Conservation (phyloP, 2,113 vertebrate species). For the Phylloscopus trochiloides region DNA sequence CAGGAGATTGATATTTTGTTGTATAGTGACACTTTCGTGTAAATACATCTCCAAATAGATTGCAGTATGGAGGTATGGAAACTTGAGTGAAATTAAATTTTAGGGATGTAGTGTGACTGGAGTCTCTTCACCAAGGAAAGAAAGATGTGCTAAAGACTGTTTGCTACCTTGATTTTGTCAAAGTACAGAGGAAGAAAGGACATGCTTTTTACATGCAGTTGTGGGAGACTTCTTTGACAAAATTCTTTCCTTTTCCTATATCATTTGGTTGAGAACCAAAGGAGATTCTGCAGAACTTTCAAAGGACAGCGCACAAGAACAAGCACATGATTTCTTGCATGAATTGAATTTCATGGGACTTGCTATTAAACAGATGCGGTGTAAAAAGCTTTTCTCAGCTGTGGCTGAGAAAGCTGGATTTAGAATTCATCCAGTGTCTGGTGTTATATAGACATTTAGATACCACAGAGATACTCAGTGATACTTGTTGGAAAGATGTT, state of each 20-base stretch:
- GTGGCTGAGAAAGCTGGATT: background rate
- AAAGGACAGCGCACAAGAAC: background rate
- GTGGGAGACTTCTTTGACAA: background rate
- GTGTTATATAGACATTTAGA: background rate
- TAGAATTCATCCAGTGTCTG: background rate
- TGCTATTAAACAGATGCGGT: background rate
- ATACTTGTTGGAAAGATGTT: background rate
- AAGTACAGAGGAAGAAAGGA: background rate
- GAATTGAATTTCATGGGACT: background rate
- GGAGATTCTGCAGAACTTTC: background rate
- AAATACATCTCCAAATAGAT: background rate
- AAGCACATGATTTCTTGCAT: background rate
- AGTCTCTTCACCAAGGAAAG: background rate
- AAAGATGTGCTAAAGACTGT: background rate
- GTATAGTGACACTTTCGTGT: background rate
- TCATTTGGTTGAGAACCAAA: background rate
- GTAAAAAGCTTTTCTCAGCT: background rate
- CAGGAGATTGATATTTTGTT: background rate
- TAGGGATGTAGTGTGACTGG: background rate
- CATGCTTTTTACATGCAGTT: background rate
- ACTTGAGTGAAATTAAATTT: background rate
- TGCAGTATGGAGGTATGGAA: background rate
- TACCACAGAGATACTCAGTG: background rate
- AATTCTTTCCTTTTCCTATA: rapidly evolving
- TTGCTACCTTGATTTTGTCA: background rate